A percentile compares a stretch with the other conserved stretches of the same genome.
Evolutionary conservation across 2,113 vertebrate genomes (phyloP).

Genomic region (Cyanoliseus patagonus): DNA sequence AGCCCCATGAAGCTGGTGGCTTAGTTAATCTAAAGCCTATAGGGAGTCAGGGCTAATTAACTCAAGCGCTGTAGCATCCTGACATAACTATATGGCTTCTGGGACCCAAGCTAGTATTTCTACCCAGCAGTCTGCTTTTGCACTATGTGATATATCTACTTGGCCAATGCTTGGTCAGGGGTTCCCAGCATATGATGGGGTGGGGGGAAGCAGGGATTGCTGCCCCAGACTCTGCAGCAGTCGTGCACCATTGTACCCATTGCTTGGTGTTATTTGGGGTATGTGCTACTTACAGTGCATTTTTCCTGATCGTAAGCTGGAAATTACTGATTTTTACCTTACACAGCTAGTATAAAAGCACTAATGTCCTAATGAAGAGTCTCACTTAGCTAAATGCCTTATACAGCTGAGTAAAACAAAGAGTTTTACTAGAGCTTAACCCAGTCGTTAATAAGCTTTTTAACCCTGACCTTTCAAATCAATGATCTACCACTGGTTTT

Average conservation of each 20-base stretch:
- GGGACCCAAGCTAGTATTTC: background rate
- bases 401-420: slow-evolving; percentile 70
- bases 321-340: slow-evolving; percentile 52
- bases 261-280: background rate
- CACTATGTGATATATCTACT: background rate
- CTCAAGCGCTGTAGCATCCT: background rate
- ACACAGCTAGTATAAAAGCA: slow-evolving; percentile 46
- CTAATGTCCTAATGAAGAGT: slow-evolving; percentile 57
- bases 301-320: slow-evolving; percentile 48
- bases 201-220: background rate
- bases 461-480: slow-evolving; percentile 77
- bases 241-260: accelerated
- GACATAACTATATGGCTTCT: background rate
- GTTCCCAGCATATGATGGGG: background rate
- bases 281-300: background rate
- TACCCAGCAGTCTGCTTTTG: background rate
- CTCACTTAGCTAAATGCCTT: slow-evolving; percentile 72
- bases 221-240: background rate
- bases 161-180: background rate
- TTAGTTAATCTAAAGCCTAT: background rate
- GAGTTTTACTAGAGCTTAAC: slow-evolving; percentile 70
- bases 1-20: background rate
- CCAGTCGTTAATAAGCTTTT: slow-evolving; percentile 75
- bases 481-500: slow-evolving; percentile 75
- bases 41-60: background rate